phyloP scores from a whole-genome alignment of 2,113 vertebrate genomes.

The Leptocoma aspasia region DNA sequence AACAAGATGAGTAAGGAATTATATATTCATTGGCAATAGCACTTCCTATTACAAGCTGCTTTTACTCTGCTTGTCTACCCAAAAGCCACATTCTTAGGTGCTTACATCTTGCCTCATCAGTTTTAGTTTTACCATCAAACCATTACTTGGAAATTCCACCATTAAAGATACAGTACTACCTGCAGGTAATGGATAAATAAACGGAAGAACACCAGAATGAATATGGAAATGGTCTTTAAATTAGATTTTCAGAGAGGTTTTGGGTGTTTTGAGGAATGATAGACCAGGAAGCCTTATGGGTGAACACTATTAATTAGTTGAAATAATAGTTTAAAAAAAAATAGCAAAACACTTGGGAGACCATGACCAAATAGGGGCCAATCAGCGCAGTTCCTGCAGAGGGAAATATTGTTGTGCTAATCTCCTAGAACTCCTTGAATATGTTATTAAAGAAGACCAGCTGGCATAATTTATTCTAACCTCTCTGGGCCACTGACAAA shows the following conservation, averaged over 20 bases:
- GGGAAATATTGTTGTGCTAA: conserved; percentile 45
- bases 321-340: conserved; percentile 11
- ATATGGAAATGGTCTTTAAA: not conserved
- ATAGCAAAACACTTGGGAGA: not conserved
- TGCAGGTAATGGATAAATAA: not conserved
- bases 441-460: conserved; percentile 48
- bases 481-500: conserved; percentile 51
- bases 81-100: not conserved
- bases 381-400: not conserved
- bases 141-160: not conserved
- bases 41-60: not conserved
- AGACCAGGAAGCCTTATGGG: not conserved
- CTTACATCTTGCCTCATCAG: not conserved
- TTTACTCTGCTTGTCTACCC: not conserved
- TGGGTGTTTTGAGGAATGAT: not conserved
- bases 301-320: not conserved
- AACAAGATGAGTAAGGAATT: not conserved
- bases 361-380: not conserved
- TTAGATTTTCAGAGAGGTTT: not conserved
- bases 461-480: conserved; percentile 60
- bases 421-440: conserved; percentile 50
- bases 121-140: not conserved
- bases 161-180: not conserved
- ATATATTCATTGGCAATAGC: not conserved
- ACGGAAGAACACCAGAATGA: not conserved